These are phyloP conservation scores for Autographa pulchrina DNA, from an alignment of 2,888 invertebrate genomes.

Conservation along the genomic window DNA sequence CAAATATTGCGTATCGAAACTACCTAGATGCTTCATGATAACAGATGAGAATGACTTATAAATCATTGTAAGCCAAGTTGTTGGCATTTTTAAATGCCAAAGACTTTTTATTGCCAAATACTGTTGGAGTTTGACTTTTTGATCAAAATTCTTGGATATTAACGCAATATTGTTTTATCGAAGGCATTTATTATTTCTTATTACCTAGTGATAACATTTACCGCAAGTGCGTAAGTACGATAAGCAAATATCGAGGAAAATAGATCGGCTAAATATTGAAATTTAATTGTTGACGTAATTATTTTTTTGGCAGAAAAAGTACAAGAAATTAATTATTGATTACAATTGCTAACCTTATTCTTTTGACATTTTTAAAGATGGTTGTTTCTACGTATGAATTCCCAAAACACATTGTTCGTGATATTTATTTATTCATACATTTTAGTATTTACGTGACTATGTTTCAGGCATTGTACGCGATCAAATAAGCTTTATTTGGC, in stretches of 20 bases:
- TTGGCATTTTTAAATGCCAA: background rate
- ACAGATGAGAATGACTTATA: background rate
- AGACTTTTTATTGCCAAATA: background rate
- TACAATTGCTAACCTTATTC: no score
- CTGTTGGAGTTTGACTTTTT: background rate
- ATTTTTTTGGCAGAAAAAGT: background rate
- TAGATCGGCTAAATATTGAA: background rate
- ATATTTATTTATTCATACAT: no score
- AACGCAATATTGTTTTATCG: background rate
- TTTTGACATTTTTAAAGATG: no score
- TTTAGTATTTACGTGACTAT: no score
- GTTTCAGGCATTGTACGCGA: no score
- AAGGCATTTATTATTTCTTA: constrained; percentile 6
- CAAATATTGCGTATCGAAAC: background rate
- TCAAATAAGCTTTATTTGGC: no score
- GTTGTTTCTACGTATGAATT: no score
- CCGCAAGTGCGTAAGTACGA: background rate
- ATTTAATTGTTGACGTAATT: background rate
- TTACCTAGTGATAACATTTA: constrained; percentile 1
- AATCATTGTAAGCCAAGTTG: background rate
- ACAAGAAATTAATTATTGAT: background rate
- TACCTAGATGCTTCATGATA: no score
- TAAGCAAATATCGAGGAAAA: constrained; percentile 7
- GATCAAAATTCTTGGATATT: background rate
- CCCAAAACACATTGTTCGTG: no score